Evolutionary conservation across 2,113 vertebrate species (phyloP).

Genomic region (Phalacrocorax carbo): DNA sequence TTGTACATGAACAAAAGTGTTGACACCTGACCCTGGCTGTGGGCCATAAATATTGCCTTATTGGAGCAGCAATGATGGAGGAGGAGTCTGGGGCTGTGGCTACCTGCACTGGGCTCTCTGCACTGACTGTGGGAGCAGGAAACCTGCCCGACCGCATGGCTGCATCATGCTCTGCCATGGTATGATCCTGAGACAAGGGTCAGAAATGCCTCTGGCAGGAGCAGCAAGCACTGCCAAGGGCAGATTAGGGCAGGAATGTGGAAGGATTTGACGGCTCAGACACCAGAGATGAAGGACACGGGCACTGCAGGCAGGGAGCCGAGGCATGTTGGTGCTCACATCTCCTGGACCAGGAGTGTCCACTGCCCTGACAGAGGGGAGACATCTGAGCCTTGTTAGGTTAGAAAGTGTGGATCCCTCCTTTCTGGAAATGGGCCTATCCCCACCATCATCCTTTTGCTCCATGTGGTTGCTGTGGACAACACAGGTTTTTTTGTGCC

Average conservation of each 20-base stretch:
- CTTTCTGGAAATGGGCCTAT: neutral
- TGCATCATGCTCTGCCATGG: accelerated
- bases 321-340: neutral
- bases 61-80: neutral
- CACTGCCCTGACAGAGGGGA: neutral
- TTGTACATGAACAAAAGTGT: neutral
- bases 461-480: neutral
- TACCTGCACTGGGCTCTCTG: accelerated
- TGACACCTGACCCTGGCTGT: neutral
- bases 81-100: neutral
- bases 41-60: neutral
- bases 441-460: neutral
- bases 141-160: accelerated
- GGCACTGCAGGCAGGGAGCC: neutral
- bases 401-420: neutral
- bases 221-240: neutral
- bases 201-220: neutral
- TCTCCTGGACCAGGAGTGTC: neutral
- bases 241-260: neutral
- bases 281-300: neutral
- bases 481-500: neutral
- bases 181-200: neutral
- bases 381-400: neutral
- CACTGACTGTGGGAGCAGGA: accelerated
- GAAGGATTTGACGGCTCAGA: neutral